Base-by-base conservation (phyloP, 1,140 invertebrate genomes). In the Goniozus legneri region DNA sequence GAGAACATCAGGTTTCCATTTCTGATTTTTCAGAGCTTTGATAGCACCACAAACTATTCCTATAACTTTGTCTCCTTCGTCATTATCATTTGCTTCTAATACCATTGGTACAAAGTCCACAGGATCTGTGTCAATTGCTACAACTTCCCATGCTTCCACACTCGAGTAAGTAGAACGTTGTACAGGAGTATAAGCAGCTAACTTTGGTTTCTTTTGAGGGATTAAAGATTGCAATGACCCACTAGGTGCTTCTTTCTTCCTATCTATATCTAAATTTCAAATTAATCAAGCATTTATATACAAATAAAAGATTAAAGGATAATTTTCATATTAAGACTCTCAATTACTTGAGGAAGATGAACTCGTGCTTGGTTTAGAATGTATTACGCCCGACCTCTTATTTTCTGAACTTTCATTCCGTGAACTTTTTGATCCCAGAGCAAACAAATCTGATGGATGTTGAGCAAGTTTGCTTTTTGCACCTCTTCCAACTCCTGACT, bases 1-100 rank as follows among this genome's bases (percentile, higher is more conserved):
- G 8, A 89, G 75, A 21, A 81, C 81, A 57, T 96, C 93, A 20
- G 89, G 86, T 69, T 96, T 96, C 33, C 82, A 82, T 31, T 84
- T 75, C 38, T 84, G 81, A 32, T 78, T 80, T 53, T 84, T 84
- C 3, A 89, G 70, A 0, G 79, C 75, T 54, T 83, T 83, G 14
- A 89, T 81, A 12, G 84, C 82, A 3, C 88, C 86, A 44, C 77
- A 80, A 34, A 80, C 69, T 21, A 75, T 50, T 12, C 80, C 75
- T 39, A 85, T 79, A 44, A 83, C 77, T 64, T 80, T 80, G 12
- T 86, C 83, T n/a, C 65, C 76, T 59, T 86, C 83, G 32, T 81
- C 81, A 27, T 77, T 74, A 39, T 84, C 79, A 27, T 78, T 67
- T 10, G 80, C 79, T 47, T 79, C 75, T 7, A 82, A 67, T 20